Conservation (phyloP, 2,888 invertebrate genomes). For the Xanthia togata region DNA sequence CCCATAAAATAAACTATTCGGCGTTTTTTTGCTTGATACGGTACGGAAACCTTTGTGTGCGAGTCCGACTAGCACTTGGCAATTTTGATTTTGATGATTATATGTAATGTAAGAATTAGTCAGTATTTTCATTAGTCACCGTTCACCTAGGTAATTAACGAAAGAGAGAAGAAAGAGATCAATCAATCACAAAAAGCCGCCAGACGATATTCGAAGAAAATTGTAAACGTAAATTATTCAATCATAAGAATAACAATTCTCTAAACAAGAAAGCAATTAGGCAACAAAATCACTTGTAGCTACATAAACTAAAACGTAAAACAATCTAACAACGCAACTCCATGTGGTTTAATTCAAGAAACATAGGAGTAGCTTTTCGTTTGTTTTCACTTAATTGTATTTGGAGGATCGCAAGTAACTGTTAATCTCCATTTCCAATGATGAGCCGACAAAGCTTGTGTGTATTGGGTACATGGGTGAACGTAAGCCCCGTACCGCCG, state of each 20-base stretch:
- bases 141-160: background rate
- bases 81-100: too few relatives aligned
- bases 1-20: too few relatives aligned
- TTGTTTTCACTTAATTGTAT: slow-evolving; percentile 51
- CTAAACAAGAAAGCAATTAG: slow-evolving; percentile 20
- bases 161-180: background rate
- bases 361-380: slow-evolving; percentile 30
- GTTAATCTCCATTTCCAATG: slow-evolving; percentile 60
- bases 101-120: background rate
- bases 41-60: too few relatives aligned
- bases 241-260: background rate
- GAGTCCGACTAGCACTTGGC: too few relatives aligned
- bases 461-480: slow-evolving; percentile 34
- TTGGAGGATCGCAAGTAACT: slow-evolving; percentile 47
- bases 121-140: background rate
- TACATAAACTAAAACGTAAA: slow-evolving; percentile 17
- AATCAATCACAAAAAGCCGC: background rate
- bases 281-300: slow-evolving; percentile 11
- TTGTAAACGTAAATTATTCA: background rate
- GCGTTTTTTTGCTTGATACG: too few relatives aligned
- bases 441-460: slow-evolving; percentile 50
- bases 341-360: slow-evolving; percentile 25
- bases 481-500: slow-evolving; percentile 29
- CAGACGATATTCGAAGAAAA: background rate
- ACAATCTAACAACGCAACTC: slow-evolving; percentile 44